A percentile compares a stretch with the other conserved stretches of the same genome.
Evolutionary conservation across 2,888 invertebrate genomes (phyloP).

Genomic region (Pristionchus fissidentatus): DNA sequence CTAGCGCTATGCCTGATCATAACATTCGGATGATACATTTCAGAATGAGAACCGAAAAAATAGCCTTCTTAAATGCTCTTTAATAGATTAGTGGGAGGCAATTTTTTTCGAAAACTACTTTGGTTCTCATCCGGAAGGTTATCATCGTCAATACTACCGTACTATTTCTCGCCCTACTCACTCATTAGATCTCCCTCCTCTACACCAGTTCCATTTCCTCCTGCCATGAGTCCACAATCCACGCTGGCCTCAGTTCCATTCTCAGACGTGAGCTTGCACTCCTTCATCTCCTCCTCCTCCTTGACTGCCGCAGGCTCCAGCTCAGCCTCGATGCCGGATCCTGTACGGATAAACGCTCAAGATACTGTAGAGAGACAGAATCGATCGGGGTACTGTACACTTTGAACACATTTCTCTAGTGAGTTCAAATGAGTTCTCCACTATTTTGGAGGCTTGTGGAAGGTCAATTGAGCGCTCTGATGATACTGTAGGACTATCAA

Average conservation of each 20-base stretch:
- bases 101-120: slow-evolving; percentile 36
- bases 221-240: slow-evolving; percentile 59
- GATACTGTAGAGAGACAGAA: no score
- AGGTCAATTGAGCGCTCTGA: no score
- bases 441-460: no score
- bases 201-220: slow-evolving; percentile 55
- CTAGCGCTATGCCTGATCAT: no score
- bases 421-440: no score
- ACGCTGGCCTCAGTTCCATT: slow-evolving; percentile 64
- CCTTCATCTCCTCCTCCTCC: slow-evolving; percentile 32
- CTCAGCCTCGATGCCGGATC: neutral
- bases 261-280: slow-evolving; percentile 59
- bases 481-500: neutral
- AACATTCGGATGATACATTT: no score
- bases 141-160: slow-evolving; percentile 52
- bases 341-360: no score
- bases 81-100: no score
- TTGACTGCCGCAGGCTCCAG: neutral
- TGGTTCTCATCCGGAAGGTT: neutral
- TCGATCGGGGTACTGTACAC: no score
- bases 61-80: no score
- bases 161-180: neutral
- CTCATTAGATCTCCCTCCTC: slow-evolving; percentile 54
- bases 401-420: no score
- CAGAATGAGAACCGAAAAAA: no score